Evolutionary conservation across 2,797 vertebrate genomes (phyloP).

Genomic region (Anguilla pacifica): DNA sequence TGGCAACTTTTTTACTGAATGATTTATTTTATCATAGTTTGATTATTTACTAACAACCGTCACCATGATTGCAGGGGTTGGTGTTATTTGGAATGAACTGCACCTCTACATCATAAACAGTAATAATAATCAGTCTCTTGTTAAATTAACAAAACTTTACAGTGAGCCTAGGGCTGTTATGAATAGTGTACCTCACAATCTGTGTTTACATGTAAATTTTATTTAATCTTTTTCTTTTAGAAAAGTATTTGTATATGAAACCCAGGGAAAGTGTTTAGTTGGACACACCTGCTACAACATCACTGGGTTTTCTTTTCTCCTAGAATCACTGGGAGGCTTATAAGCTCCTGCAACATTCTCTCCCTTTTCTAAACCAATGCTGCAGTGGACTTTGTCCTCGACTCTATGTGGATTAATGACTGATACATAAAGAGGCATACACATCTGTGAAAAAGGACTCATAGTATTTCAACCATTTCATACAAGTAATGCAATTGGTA

Average conservation of each 20-base stretch:
- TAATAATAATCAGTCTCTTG: not conserved
- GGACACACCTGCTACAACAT: not conserved
- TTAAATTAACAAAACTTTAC: not conserved
- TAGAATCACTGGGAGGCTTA: not conserved
- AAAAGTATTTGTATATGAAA: not conserved
- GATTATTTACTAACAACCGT: slow-evolving; percentile 22
- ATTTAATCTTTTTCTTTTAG: not conserved
- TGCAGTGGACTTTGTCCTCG: not conserved
- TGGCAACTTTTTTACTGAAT: slow-evolving; percentile 15
- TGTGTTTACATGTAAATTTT: not conserved
- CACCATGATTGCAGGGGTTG: slow-evolving; percentile 7
- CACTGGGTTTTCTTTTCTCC: not conserved
- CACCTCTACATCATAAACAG: not conserved
- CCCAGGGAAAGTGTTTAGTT: not conserved
- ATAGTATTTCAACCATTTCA: not conserved
- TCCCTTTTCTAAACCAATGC: not conserved
- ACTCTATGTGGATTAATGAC: not conserved
- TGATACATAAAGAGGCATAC: not conserved
- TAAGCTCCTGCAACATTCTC: not conserved
- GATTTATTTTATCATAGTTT: slow-evolving; percentile 6
- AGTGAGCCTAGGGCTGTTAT: not conserved
- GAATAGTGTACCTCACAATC: not conserved
- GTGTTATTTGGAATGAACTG: slow-evolving; percentile 10
- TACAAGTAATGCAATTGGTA: not conserved
- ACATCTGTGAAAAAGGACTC: not conserved